Evolutionary conservation across 2,888 invertebrate genomes (phyloP), one percentile per base, ranked within the genome.

Genomic region (Neoscelio sp.): DNA sequence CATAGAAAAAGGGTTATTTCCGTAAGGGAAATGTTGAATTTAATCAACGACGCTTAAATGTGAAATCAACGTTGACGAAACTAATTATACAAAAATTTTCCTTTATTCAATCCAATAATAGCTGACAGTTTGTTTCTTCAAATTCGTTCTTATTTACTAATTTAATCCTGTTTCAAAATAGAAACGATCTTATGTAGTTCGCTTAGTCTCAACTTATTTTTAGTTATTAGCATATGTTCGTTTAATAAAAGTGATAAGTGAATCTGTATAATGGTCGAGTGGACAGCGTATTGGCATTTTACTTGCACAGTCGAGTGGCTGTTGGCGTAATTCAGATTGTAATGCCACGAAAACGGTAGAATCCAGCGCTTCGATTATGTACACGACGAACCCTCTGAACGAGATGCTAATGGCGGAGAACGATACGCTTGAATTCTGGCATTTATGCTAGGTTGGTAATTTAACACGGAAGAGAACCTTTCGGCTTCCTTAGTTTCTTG

Each of bases 201-300:
- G n/a, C n/a, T n/a, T n/a, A n/a, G 17, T 38, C 35, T 64, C 65
- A 44, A 2, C 13, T 50, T 52, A 40, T 8, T 42, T 67, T 67
- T 54, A 44, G 44, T 54, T 33, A 38, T 18, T n/a, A 7, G 6
- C 15, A n/a, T 1, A n/a, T 46, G 46, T 56, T 58, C 70, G 50
- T 33, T 70, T 70, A 70, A 56, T 68, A 85, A 84, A 85, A 85
- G 85, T 85, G 85, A 83, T 88, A 85, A 84, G 87, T 88, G 88
- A 87, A 83, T 83, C 78, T 50, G 82, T 74, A 87, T 87, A 87
- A 87, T 88, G 81, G 84, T 77, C 73, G 58, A 75, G 83, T 83
- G 87, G 87, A 85, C 46, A 87, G 83, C 83, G 88, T 88, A 87
- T 87, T 87, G 87, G 86, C 86, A 83, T 83, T 85, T 86, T 86